Evolutionary conservation across 2,888 invertebrate species (phyloP), one percentile per base, ranked within the genome.

Genomic region (Branchipolynoe longqiensis): DNA sequence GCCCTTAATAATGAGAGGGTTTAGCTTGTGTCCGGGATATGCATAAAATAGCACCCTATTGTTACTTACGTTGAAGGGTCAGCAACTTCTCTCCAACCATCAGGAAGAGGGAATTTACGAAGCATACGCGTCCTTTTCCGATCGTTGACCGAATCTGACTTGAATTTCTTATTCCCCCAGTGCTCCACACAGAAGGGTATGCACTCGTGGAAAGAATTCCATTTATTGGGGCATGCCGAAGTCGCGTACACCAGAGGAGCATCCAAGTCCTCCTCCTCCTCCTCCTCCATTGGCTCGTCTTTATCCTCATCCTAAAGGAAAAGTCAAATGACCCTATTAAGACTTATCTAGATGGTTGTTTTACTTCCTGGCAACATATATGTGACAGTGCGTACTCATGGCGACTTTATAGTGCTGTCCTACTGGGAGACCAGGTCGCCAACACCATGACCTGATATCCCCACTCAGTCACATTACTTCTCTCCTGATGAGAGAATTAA

Each of bases 191-290:
- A 99, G 94, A 95, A 98, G 82, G 96, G 95, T 0, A 96, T 96
- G 93, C 99, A 99, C 90, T 97, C 96, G 92, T 99, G 99, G 93
- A 96, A 98, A 85, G 98, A 96, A 92, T 99, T 99, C 91, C 96
- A 96, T 94, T 33, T 98, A 93, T 99, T 99, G 0, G 99, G 99
- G 92, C 99, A 99, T 4, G 97, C 97, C 0, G 93, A 88, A 0
- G 90, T 89, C 87, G 93, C 91, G 78, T 90, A 87, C 38, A 90
- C 88, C 2, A 38, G 41, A 74, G 73, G 28, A 1, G 90, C 91
- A 87, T 88, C 89, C 36, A 89, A 74, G 58, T 88, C 74, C 83
- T 87, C 69, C 58, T 64, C 84, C 85, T 88, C 74, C 83, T 87
- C 69, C 58, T 64, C 84, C 85, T 87, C 62, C n/a, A 22, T 81